These are phyloP conservation scores for Aleiodes leptofemur DNA, from an alignment of 2,888 invertebrate genomes.

Conservation along the genomic window DNA sequence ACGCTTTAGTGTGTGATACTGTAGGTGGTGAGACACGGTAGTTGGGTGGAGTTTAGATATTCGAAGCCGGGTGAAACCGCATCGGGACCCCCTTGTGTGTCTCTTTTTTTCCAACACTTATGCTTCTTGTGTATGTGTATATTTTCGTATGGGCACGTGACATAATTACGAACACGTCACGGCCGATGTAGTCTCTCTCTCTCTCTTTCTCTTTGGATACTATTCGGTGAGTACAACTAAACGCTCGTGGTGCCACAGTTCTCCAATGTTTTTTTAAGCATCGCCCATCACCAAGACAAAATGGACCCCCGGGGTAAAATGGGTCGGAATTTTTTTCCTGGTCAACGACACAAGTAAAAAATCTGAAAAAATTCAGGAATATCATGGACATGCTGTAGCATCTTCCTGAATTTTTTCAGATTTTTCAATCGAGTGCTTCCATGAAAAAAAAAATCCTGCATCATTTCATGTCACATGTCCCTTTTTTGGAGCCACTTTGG, in stretches of 20 bases:
- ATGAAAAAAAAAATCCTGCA: no score
- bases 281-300: neutral
- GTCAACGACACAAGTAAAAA: no score
- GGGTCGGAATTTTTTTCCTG: no score
- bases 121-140: slow-evolving; percentile 7
- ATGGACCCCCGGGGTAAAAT: no score
- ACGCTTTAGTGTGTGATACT: slow-evolving; percentile 51
- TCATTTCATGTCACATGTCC: no score
- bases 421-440: no score
- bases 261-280: neutral
- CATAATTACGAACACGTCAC: slow-evolving; percentile 52
- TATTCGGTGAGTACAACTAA: neutral
- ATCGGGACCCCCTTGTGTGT: slow-evolving; percentile 6
- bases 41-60: slow-evolving; percentile 43
- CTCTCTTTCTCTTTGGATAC: neutral
- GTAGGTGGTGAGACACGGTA: slow-evolving; percentile 35
- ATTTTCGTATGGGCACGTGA: slow-evolving; percentile 53
- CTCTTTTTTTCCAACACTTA: neutral
- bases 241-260: neutral
- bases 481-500: no score
- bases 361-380: no score
- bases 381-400: no score
- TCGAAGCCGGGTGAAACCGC: slow-evolving; percentile 39
- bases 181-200: slow-evolving; percentile 18
- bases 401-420: no score